Evolutionary conservation across 2,888 invertebrate genomes (phyloP), one percentile per base, ranked within the genome.

Genomic region (Lasioglossum figueresi): DNA sequence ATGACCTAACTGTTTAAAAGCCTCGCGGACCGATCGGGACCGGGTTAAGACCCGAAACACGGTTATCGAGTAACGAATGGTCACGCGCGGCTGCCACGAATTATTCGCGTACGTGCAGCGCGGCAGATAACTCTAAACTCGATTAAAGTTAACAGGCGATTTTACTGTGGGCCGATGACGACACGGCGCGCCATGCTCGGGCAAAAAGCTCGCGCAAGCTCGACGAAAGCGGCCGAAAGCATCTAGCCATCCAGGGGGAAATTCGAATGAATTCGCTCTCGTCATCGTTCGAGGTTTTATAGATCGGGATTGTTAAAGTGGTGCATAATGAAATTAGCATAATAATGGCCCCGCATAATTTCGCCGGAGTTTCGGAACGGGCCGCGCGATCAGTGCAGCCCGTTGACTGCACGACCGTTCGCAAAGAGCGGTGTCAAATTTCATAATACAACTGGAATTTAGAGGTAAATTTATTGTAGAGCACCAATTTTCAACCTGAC

Each of bases 21-120:
- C 88, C 83, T 73, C 34, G 78, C 73, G 79, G 79, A 59, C 27
- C 76, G 81, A 78, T 68, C 59, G 76, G 45, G 34, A 16, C 16
- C 77, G 63, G 79, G 83, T 88, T 84, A 83, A 84, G 83, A 84
- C 82, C 73, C 71, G 80, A 85, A 89, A 89, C 68, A 89, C 82
- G 86, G 79, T 90, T 90, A 88, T 88, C 88, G 70, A 86, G 78
- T 82, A 89, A 90, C 86, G 84, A 89, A 88, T 72, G 86, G 81
- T 34, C 43, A 56, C 71, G 59, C 66, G 68, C 52, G 77, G 80
- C 52, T 31, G 43, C 63, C 68, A 84, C 88, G 82, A 88, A 88
- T 89, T 86, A 89, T 90, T 83, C 90, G 76, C 71, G 81, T 76
- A 83, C 83, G 81, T 52, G 79, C 52, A 63, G 75, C 81, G 48